A percentile compares a stretch with the other conserved stretches of the same genome.
Evolutionary conservation across 2,888 invertebrate species (phyloP).

Genomic region (Agonum fuliginosum): DNA sequence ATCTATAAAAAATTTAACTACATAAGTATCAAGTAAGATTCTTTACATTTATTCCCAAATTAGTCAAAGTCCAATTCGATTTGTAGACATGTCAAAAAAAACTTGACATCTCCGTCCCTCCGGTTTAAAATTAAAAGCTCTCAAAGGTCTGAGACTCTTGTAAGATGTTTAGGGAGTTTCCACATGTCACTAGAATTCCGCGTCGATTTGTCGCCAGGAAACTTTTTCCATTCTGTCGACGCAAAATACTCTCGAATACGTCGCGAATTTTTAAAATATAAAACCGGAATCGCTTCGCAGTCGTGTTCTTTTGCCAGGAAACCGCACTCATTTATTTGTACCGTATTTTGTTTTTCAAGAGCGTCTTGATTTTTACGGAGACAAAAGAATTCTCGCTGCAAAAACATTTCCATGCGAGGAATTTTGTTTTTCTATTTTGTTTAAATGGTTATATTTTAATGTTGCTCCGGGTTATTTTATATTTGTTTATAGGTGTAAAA

Average conservation of each 20-base stretch:
- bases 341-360: slow-evolving; percentile 22
- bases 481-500: too few species aligned
- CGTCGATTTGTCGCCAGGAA: slow-evolving; percentile 37
- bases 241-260: not conserved
- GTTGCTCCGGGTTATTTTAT: not conserved
- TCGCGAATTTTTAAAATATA: slow-evolving; percentile 24
- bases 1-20: too few species aligned
- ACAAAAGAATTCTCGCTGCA: slow-evolving; percentile 1
- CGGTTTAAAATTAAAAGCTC: too few species aligned
- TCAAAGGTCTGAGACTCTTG: not conserved
- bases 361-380: not conserved
- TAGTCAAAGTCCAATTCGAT: too few species aligned
- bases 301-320: slow-evolving; percentile 31
- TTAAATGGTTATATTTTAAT: too few species aligned
- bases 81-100: too few species aligned
- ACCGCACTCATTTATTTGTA: slow-evolving; percentile 11
- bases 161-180: slow-evolving; percentile 23
- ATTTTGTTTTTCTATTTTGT: too few species aligned
- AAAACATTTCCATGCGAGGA: not conserved
- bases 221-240: not conserved
- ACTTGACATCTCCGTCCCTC: too few species aligned
- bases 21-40: too few species aligned
- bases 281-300: slow-evolving; percentile 1
- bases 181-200: slow-evolving; percentile 6
- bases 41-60: too few species aligned